Conservation (phyloP, 2,888 invertebrate genomes). For the Meghimatium bilineatum region DNA sequence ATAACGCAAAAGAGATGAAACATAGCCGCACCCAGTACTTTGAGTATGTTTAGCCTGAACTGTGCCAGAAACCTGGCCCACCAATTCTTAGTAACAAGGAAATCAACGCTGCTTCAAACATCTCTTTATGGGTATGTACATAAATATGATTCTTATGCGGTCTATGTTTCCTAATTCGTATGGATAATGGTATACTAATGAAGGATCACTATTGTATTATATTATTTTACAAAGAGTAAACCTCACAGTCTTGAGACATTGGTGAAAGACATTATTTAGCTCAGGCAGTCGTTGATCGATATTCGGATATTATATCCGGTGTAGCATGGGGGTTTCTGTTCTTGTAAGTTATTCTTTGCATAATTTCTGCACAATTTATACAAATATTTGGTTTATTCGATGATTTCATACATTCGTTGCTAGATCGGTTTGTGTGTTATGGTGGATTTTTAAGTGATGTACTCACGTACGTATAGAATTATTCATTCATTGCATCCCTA, state of each 20-base stretch:
- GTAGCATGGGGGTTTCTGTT: neutral
- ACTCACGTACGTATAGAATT: too few species aligned
- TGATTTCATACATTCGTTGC: neutral
- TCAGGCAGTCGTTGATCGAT: neutral
- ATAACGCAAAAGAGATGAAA: too few species aligned
- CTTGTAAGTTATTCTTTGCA: neutral
- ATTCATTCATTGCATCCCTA: too few species aligned
- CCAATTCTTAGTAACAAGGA: neutral
- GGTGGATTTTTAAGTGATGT: too few species aligned
- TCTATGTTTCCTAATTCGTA: neutral
- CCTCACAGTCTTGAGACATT: neutral
- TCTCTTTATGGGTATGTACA: conserved; percentile 9
- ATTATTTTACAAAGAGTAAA: neutral
- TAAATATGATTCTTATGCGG: neutral
- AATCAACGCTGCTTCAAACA: neutral
- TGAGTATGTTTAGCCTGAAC: neutral
- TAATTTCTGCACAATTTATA: neutral
- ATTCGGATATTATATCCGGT: neutral
- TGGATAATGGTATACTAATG: neutral
- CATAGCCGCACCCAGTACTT: too few species aligned
- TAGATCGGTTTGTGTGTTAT: too few species aligned
- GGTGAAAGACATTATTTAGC: neutral
- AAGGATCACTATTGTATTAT: neutral
- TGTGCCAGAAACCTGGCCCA: neutral
- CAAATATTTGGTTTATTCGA: neutral